Percentiles rank a stretch among this genome's conserved stretches.
Conservation (phyloP, 2,797 vertebrate species). For the Cyprinodon diabolis region DNA sequence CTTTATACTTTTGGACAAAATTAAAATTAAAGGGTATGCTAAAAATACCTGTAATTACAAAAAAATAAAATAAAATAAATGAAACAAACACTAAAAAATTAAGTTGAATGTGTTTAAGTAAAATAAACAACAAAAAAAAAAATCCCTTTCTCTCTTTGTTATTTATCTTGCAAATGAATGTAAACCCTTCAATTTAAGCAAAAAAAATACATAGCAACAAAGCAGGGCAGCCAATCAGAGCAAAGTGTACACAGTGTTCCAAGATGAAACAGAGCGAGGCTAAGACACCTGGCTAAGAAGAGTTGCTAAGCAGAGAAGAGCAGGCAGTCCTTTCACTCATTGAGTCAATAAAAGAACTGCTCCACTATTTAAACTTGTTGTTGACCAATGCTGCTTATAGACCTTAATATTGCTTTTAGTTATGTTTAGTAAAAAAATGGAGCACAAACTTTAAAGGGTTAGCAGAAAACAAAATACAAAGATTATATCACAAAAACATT, state of each 20-base stretch:
- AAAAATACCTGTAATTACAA: not conserved
- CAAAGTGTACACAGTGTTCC: conserved; percentile 32
- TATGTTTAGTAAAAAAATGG: conserved; percentile 1
- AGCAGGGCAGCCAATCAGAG: conserved; percentile 60
- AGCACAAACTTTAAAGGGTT: not conserved
- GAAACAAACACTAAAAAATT: not conserved
- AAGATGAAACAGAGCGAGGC: conserved; percentile 54
- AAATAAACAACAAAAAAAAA: not conserved
- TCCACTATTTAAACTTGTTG: conserved; percentile 28
- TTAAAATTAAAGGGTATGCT: not conserved
- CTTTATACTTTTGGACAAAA: not conserved
- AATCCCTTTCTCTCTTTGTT: not conserved
- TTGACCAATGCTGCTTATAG: conserved; percentile 15
- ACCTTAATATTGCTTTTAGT: not conserved
- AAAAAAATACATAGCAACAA: conserved; percentile 70
- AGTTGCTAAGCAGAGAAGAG: conserved; percentile 68
- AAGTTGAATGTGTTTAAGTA: not conserved
- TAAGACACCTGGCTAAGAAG: conserved; percentile 47
- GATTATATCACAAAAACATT: not conserved
- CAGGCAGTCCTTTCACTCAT: conserved; percentile 49
- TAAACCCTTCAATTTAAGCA: conserved; percentile 27
- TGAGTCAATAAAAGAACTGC: conserved; percentile 61
- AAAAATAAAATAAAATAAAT: too few relatives aligned
- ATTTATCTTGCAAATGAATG: conserved; percentile 21
- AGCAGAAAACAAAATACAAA: accelerated